phyloP scores from a whole-genome alignment of 1,140 invertebrate genomes.

The Gonioctena quinquepunctata region DNA sequence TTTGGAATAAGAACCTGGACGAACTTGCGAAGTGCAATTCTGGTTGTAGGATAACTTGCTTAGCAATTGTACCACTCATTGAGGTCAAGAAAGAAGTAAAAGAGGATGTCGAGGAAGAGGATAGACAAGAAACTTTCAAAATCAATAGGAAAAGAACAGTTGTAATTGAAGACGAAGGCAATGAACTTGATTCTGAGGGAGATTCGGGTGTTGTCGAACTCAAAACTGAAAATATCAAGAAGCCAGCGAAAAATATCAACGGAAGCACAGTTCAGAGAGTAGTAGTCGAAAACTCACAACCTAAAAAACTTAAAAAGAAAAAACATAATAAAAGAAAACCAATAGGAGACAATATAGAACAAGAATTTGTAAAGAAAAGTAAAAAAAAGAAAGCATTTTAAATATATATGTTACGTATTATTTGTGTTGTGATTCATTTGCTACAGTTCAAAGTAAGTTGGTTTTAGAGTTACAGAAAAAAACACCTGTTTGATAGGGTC shows the following conservation, averaged over 20 bases:
- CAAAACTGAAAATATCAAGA: neutral
- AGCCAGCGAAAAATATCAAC: neutral
- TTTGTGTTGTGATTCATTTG: too few relatives aligned
- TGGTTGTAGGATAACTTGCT: conserved; percentile 65
- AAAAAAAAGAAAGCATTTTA: too few relatives aligned
- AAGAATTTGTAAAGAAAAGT: neutral
- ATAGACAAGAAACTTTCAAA: conserved; percentile 5
- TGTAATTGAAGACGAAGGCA: conserved; percentile 29
- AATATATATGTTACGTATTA: too few relatives aligned
- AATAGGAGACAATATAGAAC: neutral
- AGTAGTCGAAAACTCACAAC: neutral
- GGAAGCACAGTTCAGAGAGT: neutral
- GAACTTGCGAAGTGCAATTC: conserved; percentile 60
- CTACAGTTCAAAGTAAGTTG: too few relatives aligned
- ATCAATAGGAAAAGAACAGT: conserved; percentile 25
- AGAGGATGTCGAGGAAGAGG: conserved; percentile 23
- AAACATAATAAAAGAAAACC: conserved; percentile 10
- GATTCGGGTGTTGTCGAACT: neutral
- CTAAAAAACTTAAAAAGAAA: conserved; percentile 25
- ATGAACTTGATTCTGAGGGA: conserved; percentile 25
- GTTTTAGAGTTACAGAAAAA: too few relatives aligned
- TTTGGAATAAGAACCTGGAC: conserved; percentile 67
- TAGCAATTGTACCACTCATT: conserved; percentile 55
- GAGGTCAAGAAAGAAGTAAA: conserved; percentile 37
- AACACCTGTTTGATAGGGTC: too few relatives aligned